Base-by-base conservation (phyloP, 2,113 vertebrate genomes). In the Entelurus aequoreus region DNA sequence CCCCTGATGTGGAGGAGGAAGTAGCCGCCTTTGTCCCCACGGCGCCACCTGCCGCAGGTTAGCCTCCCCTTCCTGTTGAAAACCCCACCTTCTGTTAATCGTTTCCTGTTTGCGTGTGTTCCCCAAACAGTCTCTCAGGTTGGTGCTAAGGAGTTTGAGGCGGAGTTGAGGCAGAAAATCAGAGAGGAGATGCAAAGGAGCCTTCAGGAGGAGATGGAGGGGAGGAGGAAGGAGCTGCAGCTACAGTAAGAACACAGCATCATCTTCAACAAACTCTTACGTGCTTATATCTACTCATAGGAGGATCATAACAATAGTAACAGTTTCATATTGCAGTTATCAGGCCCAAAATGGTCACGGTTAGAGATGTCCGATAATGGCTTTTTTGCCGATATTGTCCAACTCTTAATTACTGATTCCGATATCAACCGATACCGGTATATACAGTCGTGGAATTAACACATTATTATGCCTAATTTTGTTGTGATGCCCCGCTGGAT, bases 201-300 rank as follows among this genome's bases (percentile, higher is more conserved):
- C 55, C 72, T 90, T 68, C 78, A 86, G 65, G 78, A 86, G 49
- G 86, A 89, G 67, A 82, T 88, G 38, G 71, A 44, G 50, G 75
- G 71, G 71, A 84, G 8, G 73, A 75, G 79, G 65, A 65, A 68
- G 51, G 75, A 82, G 53, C 84, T 90, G 42, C 86, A 80, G 37
- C 69, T 48, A 75, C 79, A 86, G 89, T 90, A 75, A 84, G 83
- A 12, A 52, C 19, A 54, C 21, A 21, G 10, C 2, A 14, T 21
- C 21, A 15, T 13, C 48, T 10, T 49, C 48, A 36, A 12, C 5
- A 36, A 54, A 21, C 12, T 28, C 15, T n/a, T 6, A 6, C 11
- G 14, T 49, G 13, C 28, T 28, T 28, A 28, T 3, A 28, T 28
- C 28, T 28, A 2, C 28, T 28, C 28, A 28, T 4, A 28, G 28